A percentile compares a stretch with the other conserved stretches of the same genome.
Conservation (phyloP, 2,113 vertebrate species). For the Melanocharis versteri region DNA sequence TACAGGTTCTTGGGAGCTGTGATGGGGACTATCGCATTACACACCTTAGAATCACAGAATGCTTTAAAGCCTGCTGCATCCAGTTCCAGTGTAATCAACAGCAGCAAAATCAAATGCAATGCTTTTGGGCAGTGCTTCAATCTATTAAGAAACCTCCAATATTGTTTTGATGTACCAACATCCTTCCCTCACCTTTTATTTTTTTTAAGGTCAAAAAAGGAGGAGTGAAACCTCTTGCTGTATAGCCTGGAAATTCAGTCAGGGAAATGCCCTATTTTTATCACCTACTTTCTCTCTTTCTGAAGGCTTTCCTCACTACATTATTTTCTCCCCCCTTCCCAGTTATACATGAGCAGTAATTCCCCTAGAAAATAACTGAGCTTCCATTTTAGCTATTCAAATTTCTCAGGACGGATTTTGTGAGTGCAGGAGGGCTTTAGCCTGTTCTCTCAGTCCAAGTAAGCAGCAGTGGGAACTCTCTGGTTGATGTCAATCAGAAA, state of each 20-base stretch:
- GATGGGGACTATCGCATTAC: not conserved
- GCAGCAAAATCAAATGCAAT: not conserved
- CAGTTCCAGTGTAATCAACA: not conserved
- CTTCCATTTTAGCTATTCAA: conserved; percentile 53
- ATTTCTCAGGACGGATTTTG: conserved; percentile 25
- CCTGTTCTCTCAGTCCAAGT: not conserved
- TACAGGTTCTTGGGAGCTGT: not conserved
- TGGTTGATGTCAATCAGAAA: conserved; percentile 13
- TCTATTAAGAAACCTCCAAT: not conserved
- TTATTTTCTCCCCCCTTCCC: conserved; percentile 49
- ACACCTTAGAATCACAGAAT: not conserved
- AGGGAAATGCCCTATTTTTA: conserved; percentile 69
- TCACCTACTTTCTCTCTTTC: conserved; percentile 65
- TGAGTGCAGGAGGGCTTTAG: not conserved
- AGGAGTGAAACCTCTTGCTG: conserved; percentile 34
- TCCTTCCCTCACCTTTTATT: not conserved
- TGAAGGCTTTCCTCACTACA: conserved; percentile 43
- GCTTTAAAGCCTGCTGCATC: not conserved
- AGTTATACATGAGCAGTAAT: conserved; percentile 42
- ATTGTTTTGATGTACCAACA: not conserved
- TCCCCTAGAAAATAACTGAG: conserved; percentile 56
- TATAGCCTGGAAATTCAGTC: conserved; percentile 58
- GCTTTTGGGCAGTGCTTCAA: not conserved
- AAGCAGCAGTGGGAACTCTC: not conserved
- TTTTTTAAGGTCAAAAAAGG: conserved; percentile 49